These are phyloP conservation scores for Isaurus tuberculatus DNA, from an alignment of 92 coral and sea anemone species.

Conservation along the genomic window DNA sequence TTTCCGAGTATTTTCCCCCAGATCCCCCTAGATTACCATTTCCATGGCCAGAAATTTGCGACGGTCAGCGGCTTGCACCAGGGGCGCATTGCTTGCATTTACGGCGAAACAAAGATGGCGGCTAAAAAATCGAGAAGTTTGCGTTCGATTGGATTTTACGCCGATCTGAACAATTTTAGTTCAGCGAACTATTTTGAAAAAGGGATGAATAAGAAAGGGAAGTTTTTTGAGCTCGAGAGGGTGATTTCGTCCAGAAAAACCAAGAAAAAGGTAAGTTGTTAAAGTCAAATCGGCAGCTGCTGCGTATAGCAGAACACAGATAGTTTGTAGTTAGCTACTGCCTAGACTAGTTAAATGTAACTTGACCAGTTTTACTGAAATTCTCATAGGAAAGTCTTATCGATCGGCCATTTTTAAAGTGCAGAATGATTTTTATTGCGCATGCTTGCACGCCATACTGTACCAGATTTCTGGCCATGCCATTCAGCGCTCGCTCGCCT, in stretches of 20 bases:
- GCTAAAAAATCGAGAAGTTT: conserved; percentile 21
- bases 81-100: conserved; percentile 34
- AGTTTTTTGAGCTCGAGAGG: conserved; percentile 26
- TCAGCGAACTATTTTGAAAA: conserved; percentile 1
- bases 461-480: too few species aligned
- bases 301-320: conserved; percentile 1
- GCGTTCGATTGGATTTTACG: conserved; percentile 2
- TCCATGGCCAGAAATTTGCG: conserved; percentile 25
- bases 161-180: conserved; percentile 17
- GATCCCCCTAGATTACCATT: too few species aligned
- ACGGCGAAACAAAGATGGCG: conserved; percentile 10
- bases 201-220: conserved; percentile 5
- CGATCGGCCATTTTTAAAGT: too few species aligned
- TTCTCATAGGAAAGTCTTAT: too few species aligned
- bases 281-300: conserved; percentile 18
- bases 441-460: too few species aligned
- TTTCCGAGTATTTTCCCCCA: too few species aligned
- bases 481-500: too few species aligned
- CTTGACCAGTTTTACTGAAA: too few species aligned
- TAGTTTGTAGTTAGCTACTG: conserved; percentile 31
- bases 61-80: conserved; percentile 35
- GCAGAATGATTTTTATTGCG: too few species aligned
- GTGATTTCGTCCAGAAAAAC: conserved; percentile 7
- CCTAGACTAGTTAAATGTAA: conserved; percentile 25
- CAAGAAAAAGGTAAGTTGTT: conserved; percentile 24